These are phyloP conservation scores for Yponomeuta malinellus DNA, from an alignment of 2,888 invertebrate genomes.

Conservation along the genomic window DNA sequence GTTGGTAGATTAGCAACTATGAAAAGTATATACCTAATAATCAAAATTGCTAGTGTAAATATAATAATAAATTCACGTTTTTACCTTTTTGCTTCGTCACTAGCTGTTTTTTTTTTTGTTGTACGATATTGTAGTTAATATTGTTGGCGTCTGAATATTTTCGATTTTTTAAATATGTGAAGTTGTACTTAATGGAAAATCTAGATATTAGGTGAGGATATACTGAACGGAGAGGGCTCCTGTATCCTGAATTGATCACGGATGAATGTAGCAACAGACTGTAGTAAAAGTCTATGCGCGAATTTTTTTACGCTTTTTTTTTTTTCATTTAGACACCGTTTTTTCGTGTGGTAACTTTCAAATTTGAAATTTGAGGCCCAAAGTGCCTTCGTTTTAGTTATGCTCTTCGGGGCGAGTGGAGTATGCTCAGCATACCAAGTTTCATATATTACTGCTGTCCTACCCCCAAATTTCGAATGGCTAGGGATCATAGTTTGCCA, in stretches of 20 bases:
- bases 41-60: constrained; percentile 46
- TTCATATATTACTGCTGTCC: background rate
- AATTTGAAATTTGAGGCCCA: constrained; percentile 53
- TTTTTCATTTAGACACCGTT: constrained; percentile 54
- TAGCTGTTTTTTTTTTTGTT: background rate
- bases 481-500: background rate
- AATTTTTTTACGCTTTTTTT: constrained; percentile 69
- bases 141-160: background rate
- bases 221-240: constrained; percentile 7
- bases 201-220: constrained; percentile 7
- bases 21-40: constrained; percentile 32
- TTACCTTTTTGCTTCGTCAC: constrained; percentile 34
- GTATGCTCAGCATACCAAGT: background rate
- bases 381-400: constrained; percentile 60
- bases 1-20: constrained; percentile 46
- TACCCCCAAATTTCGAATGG: background rate
- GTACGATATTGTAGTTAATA: constrained; percentile 5
- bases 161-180: constrained; percentile 6
- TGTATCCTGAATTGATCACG: constrained; percentile 62
- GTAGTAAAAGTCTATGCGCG: constrained; percentile 69
- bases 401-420: constrained; percentile 16
- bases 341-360: constrained; percentile 63
- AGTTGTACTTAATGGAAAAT: constrained; percentile 9
- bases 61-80: constrained; percentile 36
- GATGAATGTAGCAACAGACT: constrained; percentile 59